These are phyloP conservation scores for Acanthochromis polyacanthus DNA, from an alignment of 2,113 vertebrate genomes.

Conservation along the genomic window DNA sequence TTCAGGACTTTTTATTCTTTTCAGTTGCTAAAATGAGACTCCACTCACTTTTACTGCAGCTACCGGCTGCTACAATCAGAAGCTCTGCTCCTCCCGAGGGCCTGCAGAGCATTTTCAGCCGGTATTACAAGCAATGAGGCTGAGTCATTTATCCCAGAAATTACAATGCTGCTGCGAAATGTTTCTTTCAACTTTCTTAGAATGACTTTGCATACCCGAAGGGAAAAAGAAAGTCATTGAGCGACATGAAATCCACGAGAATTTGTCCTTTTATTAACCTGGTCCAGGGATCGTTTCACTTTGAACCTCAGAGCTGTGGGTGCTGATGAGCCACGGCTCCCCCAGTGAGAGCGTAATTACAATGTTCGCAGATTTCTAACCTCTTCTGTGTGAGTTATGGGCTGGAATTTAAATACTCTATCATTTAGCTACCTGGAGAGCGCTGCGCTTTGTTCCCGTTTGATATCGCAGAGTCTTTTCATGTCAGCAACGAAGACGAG, in stretches of 20 bases:
- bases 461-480: conserved; percentile 35
- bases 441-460: conserved; percentile 24
- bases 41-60: background rate
- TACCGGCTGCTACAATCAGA: background rate
- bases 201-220: conserved; percentile 24
- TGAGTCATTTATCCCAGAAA: conserved; percentile 4
- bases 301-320: conserved; percentile 38
- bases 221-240: conserved; percentile 11
- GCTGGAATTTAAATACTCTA: conserved; percentile 65
- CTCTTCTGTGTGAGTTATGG: conserved; percentile 43
- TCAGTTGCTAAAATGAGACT: background rate
- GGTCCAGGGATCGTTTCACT: conserved; percentile 39
- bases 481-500: conserved; percentile 17
- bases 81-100: background rate
- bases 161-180: background rate
- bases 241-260: background rate
- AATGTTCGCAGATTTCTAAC: conserved; percentile 45
- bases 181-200: conserved; percentile 21
- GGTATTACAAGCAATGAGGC: background rate
- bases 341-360: conserved; percentile 60
- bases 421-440: conserved; percentile 58
- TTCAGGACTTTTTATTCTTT: no score
- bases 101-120: background rate
- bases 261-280: conserved; percentile 48
- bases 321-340: conserved; percentile 50